Conservation (phyloP, 2,113 vertebrate species). For the Scomber scombrus region DNA sequence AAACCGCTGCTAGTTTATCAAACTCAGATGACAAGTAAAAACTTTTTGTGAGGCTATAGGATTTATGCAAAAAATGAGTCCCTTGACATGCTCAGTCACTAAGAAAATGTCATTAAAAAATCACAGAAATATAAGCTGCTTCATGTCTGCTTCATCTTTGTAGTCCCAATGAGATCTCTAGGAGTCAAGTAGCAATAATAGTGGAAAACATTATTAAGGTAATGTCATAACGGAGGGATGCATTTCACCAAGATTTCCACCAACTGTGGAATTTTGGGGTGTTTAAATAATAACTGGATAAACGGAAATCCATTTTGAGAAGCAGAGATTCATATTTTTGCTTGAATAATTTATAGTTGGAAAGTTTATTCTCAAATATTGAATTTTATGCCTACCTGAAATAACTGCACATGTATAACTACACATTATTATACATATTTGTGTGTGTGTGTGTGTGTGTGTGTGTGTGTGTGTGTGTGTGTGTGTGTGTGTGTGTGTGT, state of each 20-base stretch:
- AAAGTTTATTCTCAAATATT: too few species aligned
- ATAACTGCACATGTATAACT: not conserved
- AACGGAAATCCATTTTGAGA: too few species aligned
- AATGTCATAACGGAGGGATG: not conserved
- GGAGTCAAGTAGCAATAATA: not conserved
- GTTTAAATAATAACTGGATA: too few species aligned
- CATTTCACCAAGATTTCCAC: too few species aligned
- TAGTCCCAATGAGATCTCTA: not conserved
- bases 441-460: too few species aligned
- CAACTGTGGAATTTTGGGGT: too few species aligned
- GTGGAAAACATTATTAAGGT: not conserved
- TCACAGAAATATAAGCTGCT: conserved; percentile 2
- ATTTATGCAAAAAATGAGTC: not conserved
- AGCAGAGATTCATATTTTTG: not conserved
- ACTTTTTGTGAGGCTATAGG: not conserved
- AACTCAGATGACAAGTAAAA: conserved; percentile 14
- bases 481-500: not conserved
- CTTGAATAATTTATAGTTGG: not conserved
- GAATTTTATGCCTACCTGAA: not conserved
- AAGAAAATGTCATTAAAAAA: conserved; percentile 8
- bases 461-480: too few species aligned
- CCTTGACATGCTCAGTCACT: not conserved
- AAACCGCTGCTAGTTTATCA: conserved; percentile 27
- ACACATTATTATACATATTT: too few species aligned
- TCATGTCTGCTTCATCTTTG: not conserved